Conservation (phyloP, 2,888 invertebrate genomes). For the Tethea ocularis region DNA sequence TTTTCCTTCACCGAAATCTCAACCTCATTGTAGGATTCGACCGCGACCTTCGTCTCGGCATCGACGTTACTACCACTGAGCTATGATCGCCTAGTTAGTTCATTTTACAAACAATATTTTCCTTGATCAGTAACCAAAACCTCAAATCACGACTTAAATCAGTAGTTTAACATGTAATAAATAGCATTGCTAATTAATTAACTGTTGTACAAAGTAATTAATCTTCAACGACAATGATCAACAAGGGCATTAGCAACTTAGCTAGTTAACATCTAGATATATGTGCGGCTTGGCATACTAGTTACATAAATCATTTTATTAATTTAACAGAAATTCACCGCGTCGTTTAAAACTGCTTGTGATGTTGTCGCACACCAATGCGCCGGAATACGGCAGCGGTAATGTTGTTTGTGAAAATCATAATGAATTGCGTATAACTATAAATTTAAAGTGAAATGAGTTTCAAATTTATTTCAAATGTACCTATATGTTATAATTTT, state of each 20-base stretch:
- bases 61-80: no score
- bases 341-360: neutral
- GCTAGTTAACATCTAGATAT: neutral
- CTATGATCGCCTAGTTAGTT: no score
- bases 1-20: no score
- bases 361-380: neutral
- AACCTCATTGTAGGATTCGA: no score
- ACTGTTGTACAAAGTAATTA: neutral
- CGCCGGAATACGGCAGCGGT: neutral
- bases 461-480: no score
- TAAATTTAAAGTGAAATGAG: neutral
- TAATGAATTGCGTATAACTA: neutral
- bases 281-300: conserved; percentile 1
- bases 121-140: neutral
- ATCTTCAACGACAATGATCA: neutral
- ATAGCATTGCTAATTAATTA: neutral
- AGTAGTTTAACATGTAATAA: neutral
- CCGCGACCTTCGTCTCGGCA: no score
- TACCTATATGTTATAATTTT: no score
- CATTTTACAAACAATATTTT: neutral
- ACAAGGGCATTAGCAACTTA: neutral
- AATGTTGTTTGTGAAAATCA: neutral
- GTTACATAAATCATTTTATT: conserved; percentile 5
- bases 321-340: neutral
- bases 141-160: neutral